A percentile compares a stretch with the other conserved stretches of the same genome.
These are phyloP conservation scores for Dorcus hopei DNA, from an alignment of 2,888 invertebrate species.

Conservation along the genomic window DNA sequence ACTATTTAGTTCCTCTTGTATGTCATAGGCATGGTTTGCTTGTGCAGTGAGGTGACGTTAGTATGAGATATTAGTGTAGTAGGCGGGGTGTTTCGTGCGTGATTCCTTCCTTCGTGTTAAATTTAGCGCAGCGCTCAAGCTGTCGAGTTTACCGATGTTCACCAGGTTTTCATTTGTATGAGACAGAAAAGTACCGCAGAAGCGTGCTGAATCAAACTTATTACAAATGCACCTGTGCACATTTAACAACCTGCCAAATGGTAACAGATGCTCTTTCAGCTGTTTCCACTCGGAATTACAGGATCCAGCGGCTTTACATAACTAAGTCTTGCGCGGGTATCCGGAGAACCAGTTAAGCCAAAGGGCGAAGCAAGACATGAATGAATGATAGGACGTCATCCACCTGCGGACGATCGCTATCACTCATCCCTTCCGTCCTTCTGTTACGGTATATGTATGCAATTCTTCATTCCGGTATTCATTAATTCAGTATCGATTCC, in stretches of 20 bases:
- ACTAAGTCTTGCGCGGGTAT: constrained; percentile 1
- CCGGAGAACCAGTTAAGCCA: no score
- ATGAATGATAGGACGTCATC: constrained; percentile 33
- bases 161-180: not conserved
- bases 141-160: constrained; percentile 4
- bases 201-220: constrained; percentile 21
- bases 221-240: constrained; percentile 27
- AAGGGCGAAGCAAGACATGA: constrained; percentile 19
- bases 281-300: constrained; percentile 1
- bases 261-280: constrained; percentile 18
- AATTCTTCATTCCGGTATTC: constrained; percentile 32
- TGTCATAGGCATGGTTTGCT: not conserved
- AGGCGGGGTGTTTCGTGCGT: constrained; percentile 9
- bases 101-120: constrained; percentile 20
- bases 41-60: constrained; percentile 1
- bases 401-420: constrained; percentile 38
- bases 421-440: constrained; percentile 37
- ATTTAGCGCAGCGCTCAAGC: constrained; percentile 13
- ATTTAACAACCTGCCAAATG: constrained; percentile 29
- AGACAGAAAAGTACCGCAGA: constrained; percentile 2
- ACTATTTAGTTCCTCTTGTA: not conserved
- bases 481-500: constrained; percentile 27
- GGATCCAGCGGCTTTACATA: constrained; percentile 12
- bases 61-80: not conserved
- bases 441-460: constrained; percentile 32